A percentile compares a stretch with the other conserved stretches of the same genome.
Conservation (phyloP, 1,140 invertebrate genomes). For the Cephus cinctus region DNA sequence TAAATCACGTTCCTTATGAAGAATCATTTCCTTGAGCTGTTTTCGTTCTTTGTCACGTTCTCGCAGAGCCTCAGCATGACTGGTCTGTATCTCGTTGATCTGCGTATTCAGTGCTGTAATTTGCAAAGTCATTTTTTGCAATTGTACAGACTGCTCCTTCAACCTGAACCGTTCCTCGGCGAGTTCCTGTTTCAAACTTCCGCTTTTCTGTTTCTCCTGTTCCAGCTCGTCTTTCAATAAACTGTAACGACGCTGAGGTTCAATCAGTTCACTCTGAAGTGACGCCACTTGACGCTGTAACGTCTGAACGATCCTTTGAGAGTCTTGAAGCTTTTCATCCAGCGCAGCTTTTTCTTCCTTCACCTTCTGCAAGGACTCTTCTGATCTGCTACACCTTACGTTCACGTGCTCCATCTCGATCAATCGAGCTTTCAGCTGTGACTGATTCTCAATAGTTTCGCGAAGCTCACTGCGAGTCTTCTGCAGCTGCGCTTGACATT, state of each 20-base stretch:
- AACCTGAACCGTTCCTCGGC: slow-evolving; percentile 30
- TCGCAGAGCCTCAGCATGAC: slow-evolving; percentile 29
- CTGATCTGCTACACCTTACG: slow-evolving; percentile 24
- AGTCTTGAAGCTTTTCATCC: slow-evolving; percentile 36
- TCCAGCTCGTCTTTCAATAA: slow-evolving; percentile 41
- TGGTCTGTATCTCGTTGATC: slow-evolving; percentile 39
- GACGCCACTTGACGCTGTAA: slow-evolving; percentile 33
- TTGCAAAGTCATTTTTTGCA: slow-evolving; percentile 35
- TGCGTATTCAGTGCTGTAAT: slow-evolving; percentile 33
- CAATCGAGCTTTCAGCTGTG: slow-evolving; percentile 1
- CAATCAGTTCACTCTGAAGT: slow-evolving; percentile 39
- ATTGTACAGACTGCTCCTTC: slow-evolving; percentile 34
- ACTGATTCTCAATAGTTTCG: slow-evolving; percentile 26
- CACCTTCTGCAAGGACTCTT: slow-evolving; percentile 33
- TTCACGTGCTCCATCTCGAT: slow-evolving; percentile 14
- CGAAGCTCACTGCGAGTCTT: slow-evolving; percentile 34
- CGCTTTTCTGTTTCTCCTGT: slow-evolving; percentile 31
- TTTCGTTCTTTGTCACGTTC: slow-evolving; percentile 36
- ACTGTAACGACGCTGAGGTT: slow-evolving; percentile 43
- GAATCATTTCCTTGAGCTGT: slow-evolving; percentile 31
- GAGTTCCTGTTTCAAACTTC: slow-evolving; percentile 35
- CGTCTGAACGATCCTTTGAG: slow-evolving; percentile 31
- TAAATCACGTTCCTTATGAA: slow-evolving; percentile 39
- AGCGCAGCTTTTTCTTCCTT: slow-evolving; percentile 39
- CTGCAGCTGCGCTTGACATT: slow-evolving; percentile 39